These are phyloP conservation scores for Erynnis tages DNA, from an alignment of 2,888 invertebrate species.

Conservation along the genomic window DNA sequence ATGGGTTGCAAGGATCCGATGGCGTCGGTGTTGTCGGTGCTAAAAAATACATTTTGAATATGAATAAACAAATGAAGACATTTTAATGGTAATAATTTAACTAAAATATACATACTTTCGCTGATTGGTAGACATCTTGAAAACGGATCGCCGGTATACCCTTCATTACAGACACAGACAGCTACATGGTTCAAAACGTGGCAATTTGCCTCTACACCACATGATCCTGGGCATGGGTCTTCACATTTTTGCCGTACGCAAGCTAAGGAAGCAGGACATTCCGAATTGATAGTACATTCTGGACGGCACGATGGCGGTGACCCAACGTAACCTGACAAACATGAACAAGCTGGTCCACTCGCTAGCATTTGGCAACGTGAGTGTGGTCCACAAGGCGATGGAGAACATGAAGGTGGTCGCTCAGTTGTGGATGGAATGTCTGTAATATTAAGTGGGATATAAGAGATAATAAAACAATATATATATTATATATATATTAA, in stretches of 20 bases:
- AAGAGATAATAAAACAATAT: background rate
- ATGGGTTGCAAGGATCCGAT: slow-evolving; percentile 84
- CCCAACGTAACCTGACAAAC: slow-evolving; percentile 89
- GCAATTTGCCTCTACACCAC: slow-evolving; percentile 90
- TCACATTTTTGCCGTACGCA: slow-evolving; percentile 90
- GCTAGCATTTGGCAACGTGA: slow-evolving; percentile 89
- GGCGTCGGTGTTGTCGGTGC: slow-evolving; percentile 62
- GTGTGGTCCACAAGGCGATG: slow-evolving; percentile 92
- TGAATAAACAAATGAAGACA: background rate
- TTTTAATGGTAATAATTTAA: background rate
- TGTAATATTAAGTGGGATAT: background rate
- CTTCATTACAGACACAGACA: slow-evolving; percentile 88
- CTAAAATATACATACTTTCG: slow-evolving; percentile 49
- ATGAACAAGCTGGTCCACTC: slow-evolving; percentile 89
- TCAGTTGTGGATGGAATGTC: slow-evolving; percentile 77
- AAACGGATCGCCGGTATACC: slow-evolving; percentile 91
- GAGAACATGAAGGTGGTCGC: slow-evolving; percentile 88
- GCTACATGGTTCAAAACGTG: slow-evolving; percentile 90
- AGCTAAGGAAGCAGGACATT: slow-evolving; percentile 88
- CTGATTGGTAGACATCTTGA: slow-evolving; percentile 84
- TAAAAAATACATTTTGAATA: slow-evolving; percentile 37
- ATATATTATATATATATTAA: background rate
- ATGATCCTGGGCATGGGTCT: slow-evolving; percentile 92
- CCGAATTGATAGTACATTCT: slow-evolving; percentile 89
- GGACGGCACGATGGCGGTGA: slow-evolving; percentile 90